phyloP scores from a whole-genome alignment of 2,113 vertebrate genomes.

The Fregata magnificens region DNA sequence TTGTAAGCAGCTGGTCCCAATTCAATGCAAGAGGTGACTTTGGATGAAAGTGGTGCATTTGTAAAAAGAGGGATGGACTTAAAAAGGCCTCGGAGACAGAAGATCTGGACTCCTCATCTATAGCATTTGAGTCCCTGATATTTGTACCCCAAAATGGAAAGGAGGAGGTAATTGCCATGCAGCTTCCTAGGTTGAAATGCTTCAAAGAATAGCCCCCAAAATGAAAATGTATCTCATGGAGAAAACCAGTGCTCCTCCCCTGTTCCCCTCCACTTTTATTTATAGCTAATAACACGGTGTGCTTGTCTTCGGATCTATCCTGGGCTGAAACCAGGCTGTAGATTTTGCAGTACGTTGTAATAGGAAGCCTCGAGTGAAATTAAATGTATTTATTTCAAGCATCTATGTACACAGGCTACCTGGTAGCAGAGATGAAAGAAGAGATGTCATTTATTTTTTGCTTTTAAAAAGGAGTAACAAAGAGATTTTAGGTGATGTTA shows the following conservation, averaged over 20 bases:
- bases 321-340: not conserved
- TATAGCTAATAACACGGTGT: not conserved
- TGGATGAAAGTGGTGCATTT: not conserved
- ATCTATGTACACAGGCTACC: slow-evolving; percentile 15
- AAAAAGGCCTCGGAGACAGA: not conserved
- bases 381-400: not conserved
- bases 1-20: not conserved
- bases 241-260: not conserved
- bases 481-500: not conserved
- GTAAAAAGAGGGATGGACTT: not conserved
- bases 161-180: not conserved
- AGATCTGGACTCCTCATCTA: not conserved
- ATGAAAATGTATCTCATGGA: not conserved
- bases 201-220: not conserved
- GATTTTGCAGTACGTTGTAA: not conserved
- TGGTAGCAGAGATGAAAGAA: not conserved
- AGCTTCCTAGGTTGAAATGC: not conserved
- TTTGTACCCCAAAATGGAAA: not conserved
- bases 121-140: not conserved
- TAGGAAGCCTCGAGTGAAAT: not conserved
- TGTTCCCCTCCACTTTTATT: not conserved
- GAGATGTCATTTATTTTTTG: not conserved
- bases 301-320: not conserved
- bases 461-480: not conserved
- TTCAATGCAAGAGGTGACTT: not conserved